Conservation (phyloP, 2,797 vertebrate genomes). For the Sebastes steindachneri region DNA sequence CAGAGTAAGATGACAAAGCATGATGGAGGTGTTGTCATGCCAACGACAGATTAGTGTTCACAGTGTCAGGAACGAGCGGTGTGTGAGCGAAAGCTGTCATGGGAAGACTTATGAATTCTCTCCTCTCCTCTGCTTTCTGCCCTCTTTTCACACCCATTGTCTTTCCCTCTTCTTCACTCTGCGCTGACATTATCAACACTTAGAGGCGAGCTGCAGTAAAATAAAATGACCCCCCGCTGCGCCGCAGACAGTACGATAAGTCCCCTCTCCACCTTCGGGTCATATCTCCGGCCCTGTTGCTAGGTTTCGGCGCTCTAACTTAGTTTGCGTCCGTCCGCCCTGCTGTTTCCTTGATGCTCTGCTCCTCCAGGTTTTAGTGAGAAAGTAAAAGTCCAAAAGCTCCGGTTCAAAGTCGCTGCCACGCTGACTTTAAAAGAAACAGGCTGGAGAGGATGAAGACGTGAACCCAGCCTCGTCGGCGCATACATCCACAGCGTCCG, state of each 20-base stretch:
- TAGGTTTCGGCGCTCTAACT: conserved; percentile 22
- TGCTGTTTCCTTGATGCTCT: not conserved
- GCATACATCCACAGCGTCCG: not conserved
- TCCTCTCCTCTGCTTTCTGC: not conserved
- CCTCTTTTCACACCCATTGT: not conserved
- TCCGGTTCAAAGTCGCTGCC: conserved; percentile 11
- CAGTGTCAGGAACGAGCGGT: not conserved
- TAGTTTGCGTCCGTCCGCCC: conserved; percentile 11
- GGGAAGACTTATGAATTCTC: not conserved
- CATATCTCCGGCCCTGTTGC: conserved; percentile 12
- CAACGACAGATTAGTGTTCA: conserved; percentile 30
- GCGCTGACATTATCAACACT: not conserved
- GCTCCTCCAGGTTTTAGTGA: not conserved
- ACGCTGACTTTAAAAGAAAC: conserved; percentile 10
- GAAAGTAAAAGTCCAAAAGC: not conserved
- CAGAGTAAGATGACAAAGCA: conserved; percentile 17
- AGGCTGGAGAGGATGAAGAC: conserved; percentile 15
- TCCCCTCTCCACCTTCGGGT: conserved; percentile 2
- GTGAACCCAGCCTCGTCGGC: not conserved
- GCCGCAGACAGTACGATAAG: not conserved
- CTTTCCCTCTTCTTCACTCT: not conserved
- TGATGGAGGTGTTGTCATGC: conserved; percentile 42
- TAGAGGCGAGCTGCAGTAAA: not conserved
- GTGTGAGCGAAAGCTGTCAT: conserved; percentile 5
- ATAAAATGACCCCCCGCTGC: conserved; percentile 18